Percentiles rank a stretch among this genome's conserved stretches.
These are phyloP conservation scores for Merluccius polli DNA, from an alignment of 2,797 vertebrate species.

Conservation along the genomic window DNA sequence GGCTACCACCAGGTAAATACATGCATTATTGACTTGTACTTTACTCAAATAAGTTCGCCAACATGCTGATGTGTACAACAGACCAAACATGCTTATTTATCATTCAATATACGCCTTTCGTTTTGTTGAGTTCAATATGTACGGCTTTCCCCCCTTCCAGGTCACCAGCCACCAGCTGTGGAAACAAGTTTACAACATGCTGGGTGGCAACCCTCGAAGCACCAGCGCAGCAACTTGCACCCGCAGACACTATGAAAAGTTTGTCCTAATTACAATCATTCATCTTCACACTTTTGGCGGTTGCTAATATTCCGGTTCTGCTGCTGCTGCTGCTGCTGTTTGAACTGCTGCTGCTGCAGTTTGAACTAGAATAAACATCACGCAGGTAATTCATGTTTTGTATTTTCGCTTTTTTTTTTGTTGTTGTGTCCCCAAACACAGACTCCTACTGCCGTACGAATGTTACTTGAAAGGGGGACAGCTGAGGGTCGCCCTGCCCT, in stretches of 20 bases:
- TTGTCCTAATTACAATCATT: constrained; percentile 9
- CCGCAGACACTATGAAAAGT: constrained; percentile 79
- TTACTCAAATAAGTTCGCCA: neutral
- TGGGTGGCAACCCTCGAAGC: constrained; percentile 77
- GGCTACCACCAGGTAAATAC: constrained; percentile 74
- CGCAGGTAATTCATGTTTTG: neutral
- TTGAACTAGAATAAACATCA: neutral
- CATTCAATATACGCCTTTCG: neutral
- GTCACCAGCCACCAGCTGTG: constrained; percentile 75
- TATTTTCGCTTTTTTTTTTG: neutral
- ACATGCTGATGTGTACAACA: neutral
- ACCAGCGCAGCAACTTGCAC: constrained; percentile 80
- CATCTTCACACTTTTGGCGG: fast-evolving
- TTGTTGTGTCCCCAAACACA: constrained; percentile 24
- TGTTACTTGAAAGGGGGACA: constrained; percentile 60
- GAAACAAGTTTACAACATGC: constrained; percentile 77
- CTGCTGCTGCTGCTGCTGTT: no score
- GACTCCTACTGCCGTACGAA: constrained; percentile 72
- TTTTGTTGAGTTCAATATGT: neutral
- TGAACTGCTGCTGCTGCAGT: neutral
- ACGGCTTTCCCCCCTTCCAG: constrained; percentile 35
- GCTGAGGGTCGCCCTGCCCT: constrained; percentile 25
- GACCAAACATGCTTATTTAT: neutral
- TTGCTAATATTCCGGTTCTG: neutral
- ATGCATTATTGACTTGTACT: neutral